These are phyloP conservation scores for Tineola bisselliella DNA, from an alignment of 2,888 invertebrate species.

Conservation along the genomic window DNA sequence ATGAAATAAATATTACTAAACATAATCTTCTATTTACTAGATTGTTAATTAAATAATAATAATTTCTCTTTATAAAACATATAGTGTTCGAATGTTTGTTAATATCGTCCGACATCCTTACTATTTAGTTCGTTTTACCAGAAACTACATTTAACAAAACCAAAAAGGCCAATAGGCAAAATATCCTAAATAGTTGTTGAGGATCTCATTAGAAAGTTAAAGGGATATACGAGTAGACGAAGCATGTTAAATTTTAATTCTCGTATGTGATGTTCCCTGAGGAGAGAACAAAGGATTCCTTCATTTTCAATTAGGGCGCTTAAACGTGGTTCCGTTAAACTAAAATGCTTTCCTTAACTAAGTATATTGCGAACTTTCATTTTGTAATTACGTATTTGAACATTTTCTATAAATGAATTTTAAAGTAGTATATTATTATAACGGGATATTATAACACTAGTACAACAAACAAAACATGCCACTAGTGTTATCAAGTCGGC, in stretches of 20 bases:
- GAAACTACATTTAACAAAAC: neutral
- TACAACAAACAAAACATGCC: too few species aligned
- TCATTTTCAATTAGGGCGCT: constrained; percentile 32
- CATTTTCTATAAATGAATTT: too few species aligned
- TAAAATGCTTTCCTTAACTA: neutral
- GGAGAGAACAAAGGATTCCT: constrained; percentile 35
- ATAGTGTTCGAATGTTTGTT: too few species aligned
- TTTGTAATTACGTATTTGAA: neutral
- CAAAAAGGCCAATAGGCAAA: constrained; percentile 4
- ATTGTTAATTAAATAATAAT: too few species aligned
- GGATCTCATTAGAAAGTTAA: constrained; percentile 21
- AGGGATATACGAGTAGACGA: constrained; percentile 10
- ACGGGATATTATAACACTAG: too few species aligned
- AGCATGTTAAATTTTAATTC: constrained; percentile 24
- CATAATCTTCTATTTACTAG: too few species aligned
- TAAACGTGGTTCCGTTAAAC: constrained; percentile 31
- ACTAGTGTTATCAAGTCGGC: too few species aligned
- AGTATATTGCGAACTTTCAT: neutral
- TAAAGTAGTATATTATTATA: too few species aligned
- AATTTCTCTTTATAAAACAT: too few species aligned
- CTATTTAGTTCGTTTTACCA: neutral
- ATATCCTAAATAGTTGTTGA: constrained; percentile 15
- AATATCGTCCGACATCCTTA: too few species aligned
- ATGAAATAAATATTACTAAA: too few species aligned
- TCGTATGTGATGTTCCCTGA: constrained; percentile 21